phyloP scores from a whole-genome alignment of 1,140 invertebrate genomes.

The Odontomachus brunneus region DNA sequence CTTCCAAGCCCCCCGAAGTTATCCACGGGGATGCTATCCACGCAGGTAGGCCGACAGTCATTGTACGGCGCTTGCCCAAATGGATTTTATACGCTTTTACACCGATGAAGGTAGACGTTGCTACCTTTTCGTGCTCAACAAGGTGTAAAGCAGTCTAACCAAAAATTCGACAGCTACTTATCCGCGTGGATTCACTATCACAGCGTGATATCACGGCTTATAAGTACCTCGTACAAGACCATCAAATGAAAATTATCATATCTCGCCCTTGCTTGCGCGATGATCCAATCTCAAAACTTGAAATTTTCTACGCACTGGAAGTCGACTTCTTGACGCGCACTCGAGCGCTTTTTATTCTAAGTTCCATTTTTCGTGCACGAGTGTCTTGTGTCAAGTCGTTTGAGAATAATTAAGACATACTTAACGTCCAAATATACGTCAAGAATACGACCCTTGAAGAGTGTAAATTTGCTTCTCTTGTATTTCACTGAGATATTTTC shows the following conservation, averaged over 20 bases:
- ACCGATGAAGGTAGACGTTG: neutral
- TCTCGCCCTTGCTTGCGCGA: too few relatives aligned
- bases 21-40: neutral
- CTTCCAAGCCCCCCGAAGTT: neutral
- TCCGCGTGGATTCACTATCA: neutral
- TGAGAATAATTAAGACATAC: too few relatives aligned
- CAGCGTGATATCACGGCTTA: neutral
- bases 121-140: slow-evolving; percentile 19
- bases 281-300: too few relatives aligned
- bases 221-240: neutral
- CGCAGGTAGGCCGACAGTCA: slow-evolving; percentile 54
- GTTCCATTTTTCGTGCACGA: too few relatives aligned
- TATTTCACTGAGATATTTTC: neutral
- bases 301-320: too few relatives aligned
- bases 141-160: slow-evolving; percentile 38
- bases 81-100: slow-evolving; percentile 20
- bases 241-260: neutral
- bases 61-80: slow-evolving; percentile 38
- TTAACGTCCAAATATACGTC: too few relatives aligned
- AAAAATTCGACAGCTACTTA: slow-evolving; percentile 9
- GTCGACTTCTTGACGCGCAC: too few relatives aligned
- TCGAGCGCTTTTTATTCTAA: too few relatives aligned
- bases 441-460: too few relatives aligned
- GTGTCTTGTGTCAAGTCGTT: too few relatives aligned
- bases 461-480: too few relatives aligned